phyloP scores from a whole-genome alignment of 2,888 invertebrate genomes.

The Macrosiphum euphorbiae region DNA sequence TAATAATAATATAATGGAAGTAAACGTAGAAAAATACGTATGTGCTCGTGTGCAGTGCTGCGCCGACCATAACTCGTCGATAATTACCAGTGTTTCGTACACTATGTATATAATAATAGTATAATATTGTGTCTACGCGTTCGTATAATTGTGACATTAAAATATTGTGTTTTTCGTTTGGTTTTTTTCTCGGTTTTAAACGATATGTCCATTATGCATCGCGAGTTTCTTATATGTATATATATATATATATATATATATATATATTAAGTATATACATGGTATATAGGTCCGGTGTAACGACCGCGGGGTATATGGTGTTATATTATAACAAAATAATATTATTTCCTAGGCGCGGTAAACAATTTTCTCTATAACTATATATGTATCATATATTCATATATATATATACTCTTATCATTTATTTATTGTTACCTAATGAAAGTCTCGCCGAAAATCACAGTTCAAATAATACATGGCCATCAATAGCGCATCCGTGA shows the following conservation, averaged over 20 bases:
- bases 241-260: neutral
- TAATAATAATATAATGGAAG: neutral
- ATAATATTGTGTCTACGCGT: neutral
- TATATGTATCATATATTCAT: neutral
- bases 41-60: neutral
- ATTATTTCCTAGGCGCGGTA: neutral
- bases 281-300: neutral
- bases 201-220: slow-evolving; percentile 47
- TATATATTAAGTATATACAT: neutral
- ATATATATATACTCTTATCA: neutral
- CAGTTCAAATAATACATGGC: neutral
- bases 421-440: neutral
- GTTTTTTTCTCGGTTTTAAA: slow-evolving; percentile 3
- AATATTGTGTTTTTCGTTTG: slow-evolving; percentile 30
- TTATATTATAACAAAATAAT: neutral
- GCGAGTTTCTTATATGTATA: slow-evolving; percentile 12
- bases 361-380: neutral
- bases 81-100: slow-evolving; percentile 37
- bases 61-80: slow-evolving; percentile 27
- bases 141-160: slow-evolving; percentile 59
- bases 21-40: neutral
- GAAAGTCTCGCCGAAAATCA: neutral
- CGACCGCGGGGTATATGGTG: neutral
- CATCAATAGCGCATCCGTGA: too few species aligned
- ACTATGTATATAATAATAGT: neutral